Percentiles rank a stretch among this genome's conserved stretches.
These are phyloP conservation scores for Calonectris borealis DNA, from an alignment of 2,113 vertebrate genomes.

Conservation along the genomic window DNA sequence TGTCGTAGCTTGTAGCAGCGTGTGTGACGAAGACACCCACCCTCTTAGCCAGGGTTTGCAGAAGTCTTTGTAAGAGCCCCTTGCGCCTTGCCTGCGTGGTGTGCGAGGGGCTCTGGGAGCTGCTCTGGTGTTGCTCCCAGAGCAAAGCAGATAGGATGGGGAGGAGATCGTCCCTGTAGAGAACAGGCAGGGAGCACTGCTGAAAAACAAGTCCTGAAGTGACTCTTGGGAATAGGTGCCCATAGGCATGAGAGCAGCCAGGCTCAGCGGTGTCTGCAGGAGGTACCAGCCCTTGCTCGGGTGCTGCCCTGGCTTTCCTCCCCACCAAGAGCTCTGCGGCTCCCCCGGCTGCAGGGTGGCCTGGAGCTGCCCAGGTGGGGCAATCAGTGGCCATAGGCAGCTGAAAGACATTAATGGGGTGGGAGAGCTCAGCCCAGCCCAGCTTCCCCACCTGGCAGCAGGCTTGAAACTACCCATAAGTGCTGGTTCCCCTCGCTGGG, in stretches of 20 bases:
- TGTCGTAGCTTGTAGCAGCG: not conserved
- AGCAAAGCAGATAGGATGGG: not conserved
- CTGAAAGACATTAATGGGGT: fast-evolving
- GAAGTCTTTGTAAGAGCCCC: not conserved
- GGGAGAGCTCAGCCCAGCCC: not conserved
- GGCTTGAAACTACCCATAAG: fast-evolving
- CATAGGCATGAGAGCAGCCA: fast-evolving
- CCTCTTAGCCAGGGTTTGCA: not conserved
- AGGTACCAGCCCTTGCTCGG: not conserved
- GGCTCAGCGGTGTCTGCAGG: not conserved
- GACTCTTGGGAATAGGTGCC: not conserved
- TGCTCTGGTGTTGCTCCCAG: not conserved
- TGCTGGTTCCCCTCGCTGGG: fast-evolving
- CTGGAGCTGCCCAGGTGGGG: not conserved
- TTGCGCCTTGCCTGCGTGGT: not conserved
- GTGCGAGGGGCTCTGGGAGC: fast-evolving
- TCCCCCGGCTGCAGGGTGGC: not conserved
- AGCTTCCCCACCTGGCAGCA: not conserved
- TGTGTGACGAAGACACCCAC: fast-evolving
- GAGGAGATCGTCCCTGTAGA: fast-evolving
- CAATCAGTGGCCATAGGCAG: fast-evolving
- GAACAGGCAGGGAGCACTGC: not conserved
- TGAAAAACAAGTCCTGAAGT: not conserved
- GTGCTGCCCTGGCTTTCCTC: not conserved
- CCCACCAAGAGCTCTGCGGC: fast-evolving